Evolutionary conservation across 2,113 vertebrate species (phyloP), one percentile per base, ranked within the genome.

Genomic region (Anolis carolinensis): DNA sequence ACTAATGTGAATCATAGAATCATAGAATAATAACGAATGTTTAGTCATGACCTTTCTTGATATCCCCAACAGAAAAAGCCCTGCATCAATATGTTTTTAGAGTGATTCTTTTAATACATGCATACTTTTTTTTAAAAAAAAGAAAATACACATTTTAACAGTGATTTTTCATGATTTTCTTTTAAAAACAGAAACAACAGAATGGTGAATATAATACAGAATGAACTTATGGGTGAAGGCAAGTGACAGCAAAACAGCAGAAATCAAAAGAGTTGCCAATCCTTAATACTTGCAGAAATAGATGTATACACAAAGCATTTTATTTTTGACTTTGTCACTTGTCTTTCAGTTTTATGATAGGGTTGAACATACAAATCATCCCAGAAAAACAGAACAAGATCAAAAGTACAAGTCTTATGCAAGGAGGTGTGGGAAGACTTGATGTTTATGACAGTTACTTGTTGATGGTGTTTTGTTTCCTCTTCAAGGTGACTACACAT

Each of bases 391-490:
- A 72, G 52, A 67, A 83, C 30, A 70, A 48, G 34, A 80, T 44
- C 80, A 86, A 78, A 89, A 85, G 9, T 85, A 63, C 80, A 0
- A 8, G n/a, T 23, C 14, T 48, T 20, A 23, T 70, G 77, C 0
- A 87, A 44, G 30, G 44, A 89, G 82, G 7, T 76, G n/a, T n/a
- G 63, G 44, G 30, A 79, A 86, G 1, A 0, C 2, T 83, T 52
- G 23, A 5, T 86, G 21, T 82, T 86, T 32, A 52, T 89, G 73
- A 79, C 62, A 86, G 59, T 36, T 68, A 2, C 20, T 84, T 86
- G 55, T 85, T 92, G 92, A 87, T 87, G 89, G 76, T n/a, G 84
- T 70, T 7, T 27, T 30, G 87, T 72, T 93, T 87, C 86, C 34
- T 87, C 55, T 50, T 91, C 81, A 82, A 63, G 89, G 77, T 87